These are phyloP conservation scores for Abramis brama DNA, from an alignment of 2,113 vertebrate genomes.

Conservation along the genomic window DNA sequence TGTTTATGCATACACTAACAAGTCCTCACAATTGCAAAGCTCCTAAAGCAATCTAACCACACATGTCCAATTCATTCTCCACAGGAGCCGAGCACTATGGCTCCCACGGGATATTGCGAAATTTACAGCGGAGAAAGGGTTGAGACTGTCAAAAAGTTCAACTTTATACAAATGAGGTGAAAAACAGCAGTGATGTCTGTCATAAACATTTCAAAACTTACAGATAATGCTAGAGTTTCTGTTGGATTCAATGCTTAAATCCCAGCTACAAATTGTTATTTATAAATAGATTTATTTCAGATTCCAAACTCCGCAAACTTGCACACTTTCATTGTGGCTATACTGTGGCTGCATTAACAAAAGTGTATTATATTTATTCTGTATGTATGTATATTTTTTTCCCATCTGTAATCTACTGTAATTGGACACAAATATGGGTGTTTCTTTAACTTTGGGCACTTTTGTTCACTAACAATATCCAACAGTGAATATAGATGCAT, in stretches of 20 bases:
- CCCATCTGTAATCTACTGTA: not conserved
- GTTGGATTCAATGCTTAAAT: not conserved
- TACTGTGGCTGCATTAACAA: not conserved
- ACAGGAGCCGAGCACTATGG: not conserved
- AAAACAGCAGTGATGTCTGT: not conserved
- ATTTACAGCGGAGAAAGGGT: not conserved
- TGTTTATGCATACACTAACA: slow-evolving; percentile 9
- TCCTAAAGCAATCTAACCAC: slow-evolving; percentile 19
- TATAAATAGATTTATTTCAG: not conserved
- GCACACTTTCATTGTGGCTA: not conserved
- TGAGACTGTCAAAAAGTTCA: not conserved
- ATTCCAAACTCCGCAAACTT: not conserved
- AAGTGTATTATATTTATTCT: not conserved
- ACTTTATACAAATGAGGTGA: slow-evolving; percentile 1
- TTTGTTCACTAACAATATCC: not conserved
- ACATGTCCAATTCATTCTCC: not conserved
- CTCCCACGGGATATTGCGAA: not conserved
- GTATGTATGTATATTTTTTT: not conserved
- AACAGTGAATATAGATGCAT: no score
- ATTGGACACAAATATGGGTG: not conserved
- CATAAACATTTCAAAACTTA: slow-evolving; percentile 1
- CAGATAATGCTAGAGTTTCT: not conserved
- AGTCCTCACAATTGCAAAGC: not conserved
- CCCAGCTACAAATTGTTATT: not conserved
- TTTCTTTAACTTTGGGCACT: not conserved